These are phyloP conservation scores for Paracanthobrama guichenoti DNA, from an alignment of 2,113 vertebrate genomes.

Conservation along the genomic window DNA sequence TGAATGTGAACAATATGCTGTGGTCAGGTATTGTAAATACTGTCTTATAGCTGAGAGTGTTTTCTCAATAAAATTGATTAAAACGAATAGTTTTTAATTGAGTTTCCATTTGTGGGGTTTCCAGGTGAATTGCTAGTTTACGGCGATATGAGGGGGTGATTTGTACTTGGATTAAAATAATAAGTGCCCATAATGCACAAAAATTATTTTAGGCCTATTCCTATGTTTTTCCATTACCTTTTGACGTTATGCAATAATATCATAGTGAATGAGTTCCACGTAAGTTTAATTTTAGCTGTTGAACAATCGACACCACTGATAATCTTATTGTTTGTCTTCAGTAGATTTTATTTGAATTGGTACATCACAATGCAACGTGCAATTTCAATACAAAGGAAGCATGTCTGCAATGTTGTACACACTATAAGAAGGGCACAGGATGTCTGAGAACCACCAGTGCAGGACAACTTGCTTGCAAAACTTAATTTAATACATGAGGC, in stretches of 20 bases:
- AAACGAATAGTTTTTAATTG: not conserved
- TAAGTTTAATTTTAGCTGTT: not conserved
- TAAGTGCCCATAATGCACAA: no score
- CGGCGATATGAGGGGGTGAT: not conserved
- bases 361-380: not conserved
- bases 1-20: slow-evolving; percentile 26
- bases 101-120: not conserved
- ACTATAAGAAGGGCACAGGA: not conserved
- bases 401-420: not conserved
- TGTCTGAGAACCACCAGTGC: not conserved
- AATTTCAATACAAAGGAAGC: not conserved
- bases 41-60: slow-evolving; percentile 4
- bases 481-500: not conserved
- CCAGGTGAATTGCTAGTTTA: not conserved
- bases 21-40: slow-evolving; percentile 30
- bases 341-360: not conserved
- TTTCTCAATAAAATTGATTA: slow-evolving; percentile 22
- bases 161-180: not conserved
- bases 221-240: not conserved
- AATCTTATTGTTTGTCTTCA: not conserved
- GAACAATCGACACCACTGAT: no score
- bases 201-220: not conserved
- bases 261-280: not conserved
- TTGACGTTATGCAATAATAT: not conserved
- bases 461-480: not conserved